Conservation (phyloP, 1,140 invertebrate species). For the Paraescarpia echinospica region DNA sequence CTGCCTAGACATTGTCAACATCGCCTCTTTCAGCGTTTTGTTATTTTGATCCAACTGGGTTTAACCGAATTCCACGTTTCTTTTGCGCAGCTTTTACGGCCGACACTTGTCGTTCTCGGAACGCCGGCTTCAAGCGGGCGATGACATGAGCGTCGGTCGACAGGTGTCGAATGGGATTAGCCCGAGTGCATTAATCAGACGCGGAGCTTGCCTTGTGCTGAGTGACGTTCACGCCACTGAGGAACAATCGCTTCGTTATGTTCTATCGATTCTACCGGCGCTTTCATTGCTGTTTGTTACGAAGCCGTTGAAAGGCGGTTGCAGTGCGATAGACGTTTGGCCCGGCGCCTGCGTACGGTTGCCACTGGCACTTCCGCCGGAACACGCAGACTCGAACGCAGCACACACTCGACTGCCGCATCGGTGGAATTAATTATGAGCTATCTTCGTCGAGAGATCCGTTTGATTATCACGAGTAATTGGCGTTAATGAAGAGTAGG, state of each 20-base stretch:
- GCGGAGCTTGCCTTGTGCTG: background rate
- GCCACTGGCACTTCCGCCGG: too few species aligned
- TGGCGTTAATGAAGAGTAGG: too few species aligned
- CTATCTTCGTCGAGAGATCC: too few species aligned
- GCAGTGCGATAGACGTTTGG: too few species aligned
- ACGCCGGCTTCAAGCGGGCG: too few species aligned
- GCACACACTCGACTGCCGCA: background rate
- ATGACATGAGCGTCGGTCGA: background rate
- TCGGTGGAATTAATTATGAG: too few species aligned
- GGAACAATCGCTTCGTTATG: background rate
- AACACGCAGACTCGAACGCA: background rate
- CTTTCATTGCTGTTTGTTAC: background rate
- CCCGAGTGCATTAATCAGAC: background rate
- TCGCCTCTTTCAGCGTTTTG: background rate
- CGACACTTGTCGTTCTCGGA: background rate
- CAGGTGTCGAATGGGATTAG: background rate
- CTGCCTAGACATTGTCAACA: background rate
- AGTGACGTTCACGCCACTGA: background rate
- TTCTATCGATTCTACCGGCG: background rate
- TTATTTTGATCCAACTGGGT: background rate
- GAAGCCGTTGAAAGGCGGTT: too few species aligned
- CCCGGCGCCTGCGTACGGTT: too few species aligned
- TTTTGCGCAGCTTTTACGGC: too few species aligned
- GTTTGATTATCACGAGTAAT: too few species aligned
- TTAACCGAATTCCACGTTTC: background rate